These are phyloP conservation scores for Dromas ardeola DNA, from an alignment of 2,113 vertebrate genomes.

Conservation along the genomic window DNA sequence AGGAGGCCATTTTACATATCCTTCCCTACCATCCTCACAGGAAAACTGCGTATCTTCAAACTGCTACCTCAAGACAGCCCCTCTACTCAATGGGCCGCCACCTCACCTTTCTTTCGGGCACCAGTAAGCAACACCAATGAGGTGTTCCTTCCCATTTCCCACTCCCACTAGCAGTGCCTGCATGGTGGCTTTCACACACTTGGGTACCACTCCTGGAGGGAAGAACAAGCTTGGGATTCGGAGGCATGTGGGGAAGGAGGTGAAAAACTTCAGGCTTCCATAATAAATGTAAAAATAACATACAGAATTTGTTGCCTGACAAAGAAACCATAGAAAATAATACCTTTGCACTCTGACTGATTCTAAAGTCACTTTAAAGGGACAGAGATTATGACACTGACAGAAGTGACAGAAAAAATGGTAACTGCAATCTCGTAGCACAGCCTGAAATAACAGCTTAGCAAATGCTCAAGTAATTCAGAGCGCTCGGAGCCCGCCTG, in stretches of 20 bases:
- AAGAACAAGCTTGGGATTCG: neutral
- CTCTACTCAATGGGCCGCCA: neutral
- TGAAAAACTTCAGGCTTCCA: neutral
- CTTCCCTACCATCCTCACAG: neutral
- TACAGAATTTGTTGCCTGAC: neutral
- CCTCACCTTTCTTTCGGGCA: neutral
- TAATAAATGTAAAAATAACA: neutral
- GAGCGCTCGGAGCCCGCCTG: neutral
- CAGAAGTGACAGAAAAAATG: neutral
- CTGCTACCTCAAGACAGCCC: neutral
- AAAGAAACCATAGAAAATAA: neutral
- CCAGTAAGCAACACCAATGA: neutral
- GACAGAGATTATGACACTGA: neutral
- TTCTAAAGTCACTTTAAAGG: neutral
- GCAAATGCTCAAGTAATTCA: neutral
- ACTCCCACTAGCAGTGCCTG: neutral
- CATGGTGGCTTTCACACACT: neutral
- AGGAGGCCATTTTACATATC: neutral
- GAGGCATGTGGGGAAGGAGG: neutral
- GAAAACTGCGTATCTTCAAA: neutral
- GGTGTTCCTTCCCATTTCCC: neutral
- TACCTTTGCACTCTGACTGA: neutral
- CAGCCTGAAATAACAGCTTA: neutral
- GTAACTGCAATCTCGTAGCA: fast-evolving
- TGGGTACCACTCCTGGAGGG: neutral